Base-by-base conservation (phyloP, 2,888 invertebrate species). In the Eutolmus rufibarbis region DNA sequence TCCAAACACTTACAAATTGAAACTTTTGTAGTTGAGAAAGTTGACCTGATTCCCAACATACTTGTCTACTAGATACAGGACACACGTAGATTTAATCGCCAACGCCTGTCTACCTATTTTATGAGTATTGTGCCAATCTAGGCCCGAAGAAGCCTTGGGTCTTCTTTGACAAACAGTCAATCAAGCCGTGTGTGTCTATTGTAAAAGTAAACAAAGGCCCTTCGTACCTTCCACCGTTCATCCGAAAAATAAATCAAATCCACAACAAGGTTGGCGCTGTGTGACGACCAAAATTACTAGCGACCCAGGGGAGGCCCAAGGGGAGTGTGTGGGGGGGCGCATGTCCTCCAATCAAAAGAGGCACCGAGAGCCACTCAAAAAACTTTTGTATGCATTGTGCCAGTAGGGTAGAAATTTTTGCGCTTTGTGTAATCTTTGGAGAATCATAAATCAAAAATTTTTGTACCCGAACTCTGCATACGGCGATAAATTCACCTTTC, bases 371-470 rank as follows among this genome's bases (percentile, higher is more conserved):
- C 57, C n/a, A 57, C 66, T 66, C 28, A 57, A 82, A 82, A 82
- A 51, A 79, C 14, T 37, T 82, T 31, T 82, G 82, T 82, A 37
- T 82, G 82, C 82, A 82, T 82, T 82, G 82, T 82, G 37, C 82
- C 66, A 34, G 57, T 37, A 66, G 51, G 82, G 57, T 56, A 57
- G 66, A 82, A 14, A 82, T 82, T 82, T 82, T 82, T 82, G 82
- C 66, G 56, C 82, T 82, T 82, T 82, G 37, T 56, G 82, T 82
- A 82, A 82, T 82, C 82, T 82, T 82, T 40, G 66, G 82, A 82
- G 82, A 57, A 66, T 82, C 82, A 66, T 82, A 82, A 82, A 82
- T 82, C 82, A 82, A 37, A 82, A 82, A 82, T 57, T 56, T 82
- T 82, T 82, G 82, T 57, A 14, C 57, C 66, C 34, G 66, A 66